Evolutionary conservation across 2,113 vertebrate species (phyloP).

Genomic region (Perca flavescens): DNA sequence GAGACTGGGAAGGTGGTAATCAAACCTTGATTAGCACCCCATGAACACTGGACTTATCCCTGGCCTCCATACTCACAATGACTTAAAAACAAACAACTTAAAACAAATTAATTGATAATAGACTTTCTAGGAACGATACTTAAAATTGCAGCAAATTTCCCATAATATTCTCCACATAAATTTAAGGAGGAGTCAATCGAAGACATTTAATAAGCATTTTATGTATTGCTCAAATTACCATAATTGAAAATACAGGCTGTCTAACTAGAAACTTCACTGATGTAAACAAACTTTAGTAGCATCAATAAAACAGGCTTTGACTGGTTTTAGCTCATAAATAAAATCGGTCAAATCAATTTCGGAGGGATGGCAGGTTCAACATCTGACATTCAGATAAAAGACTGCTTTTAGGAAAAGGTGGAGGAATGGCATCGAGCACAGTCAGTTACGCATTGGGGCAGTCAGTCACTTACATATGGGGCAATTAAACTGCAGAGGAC

Average conservation of each 20-base stretch:
- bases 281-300: not conserved
- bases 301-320: not conserved
- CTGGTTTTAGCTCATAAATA: not conserved
- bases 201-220: not conserved
- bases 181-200: not conserved
- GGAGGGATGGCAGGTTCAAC: not conserved
- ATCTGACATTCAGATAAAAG: not conserved
- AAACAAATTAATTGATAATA: slow-evolving; percentile 10
- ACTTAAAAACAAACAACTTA: not conserved
- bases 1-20: slow-evolving; percentile 32
- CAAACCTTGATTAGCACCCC: slow-evolving; percentile 6
- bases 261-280: not conserved
- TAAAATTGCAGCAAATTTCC: not conserved
- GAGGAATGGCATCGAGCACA: not conserved
- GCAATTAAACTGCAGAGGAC: slow-evolving; percentile 49
- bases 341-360: not conserved
- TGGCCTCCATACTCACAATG: not conserved
- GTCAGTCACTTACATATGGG: slow-evolving; percentile 25
- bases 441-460: slow-evolving; percentile 10
- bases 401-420: not conserved
- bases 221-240: not conserved
- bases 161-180: not conserved
- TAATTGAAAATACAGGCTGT: not conserved
- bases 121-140: not conserved
- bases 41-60: not conserved